Evolutionary conservation across 2,888 invertebrate genomes (phyloP).

Genomic region (Acanthococcus lagerstroemiae): DNA sequence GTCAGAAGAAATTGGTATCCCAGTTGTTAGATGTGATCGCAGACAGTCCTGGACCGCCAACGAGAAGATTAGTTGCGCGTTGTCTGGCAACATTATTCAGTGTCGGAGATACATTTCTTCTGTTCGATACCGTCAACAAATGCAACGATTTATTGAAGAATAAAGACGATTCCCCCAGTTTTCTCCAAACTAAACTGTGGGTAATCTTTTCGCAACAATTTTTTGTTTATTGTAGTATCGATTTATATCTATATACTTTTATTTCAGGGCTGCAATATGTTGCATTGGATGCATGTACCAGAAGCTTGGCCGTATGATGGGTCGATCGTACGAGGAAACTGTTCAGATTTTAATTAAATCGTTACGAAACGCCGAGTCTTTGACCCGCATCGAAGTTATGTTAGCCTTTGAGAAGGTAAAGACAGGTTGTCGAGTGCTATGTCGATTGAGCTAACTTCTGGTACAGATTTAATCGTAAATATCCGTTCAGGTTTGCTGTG

Average conservation of each 20-base stretch:
- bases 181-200: conserved; percentile 88
- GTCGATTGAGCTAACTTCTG: background rate
- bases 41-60: conserved; percentile 86
- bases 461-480: background rate
- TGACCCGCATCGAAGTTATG: conserved; percentile 94
- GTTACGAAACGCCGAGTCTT: conserved; percentile 87
- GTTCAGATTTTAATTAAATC: conserved; percentile 83
- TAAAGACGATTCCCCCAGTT: conserved; percentile 95
- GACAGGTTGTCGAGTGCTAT: background rate
- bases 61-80: conserved; percentile 78
- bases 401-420: conserved; percentile 83
- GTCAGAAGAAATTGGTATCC: conserved; percentile 89
- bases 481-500: conserved; percentile 72
- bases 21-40: conserved; percentile 84
- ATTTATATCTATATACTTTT: conserved; percentile 25
- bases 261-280: conserved; percentile 81
- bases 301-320: conserved; percentile 96
- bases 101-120: conserved; percentile 90
- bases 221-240: background rate
- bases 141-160: conserved; percentile 95
- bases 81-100: conserved; percentile 90
- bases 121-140: conserved; percentile 94
- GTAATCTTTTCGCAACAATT: conserved; percentile 41
- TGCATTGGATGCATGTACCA: conserved; percentile 97
- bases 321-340: conserved; percentile 95